Percentiles rank a stretch among this genome's conserved stretches.
Evolutionary conservation across 2,888 invertebrate species (phyloP).

Genomic region (Drosophila fungiperda): DNA sequence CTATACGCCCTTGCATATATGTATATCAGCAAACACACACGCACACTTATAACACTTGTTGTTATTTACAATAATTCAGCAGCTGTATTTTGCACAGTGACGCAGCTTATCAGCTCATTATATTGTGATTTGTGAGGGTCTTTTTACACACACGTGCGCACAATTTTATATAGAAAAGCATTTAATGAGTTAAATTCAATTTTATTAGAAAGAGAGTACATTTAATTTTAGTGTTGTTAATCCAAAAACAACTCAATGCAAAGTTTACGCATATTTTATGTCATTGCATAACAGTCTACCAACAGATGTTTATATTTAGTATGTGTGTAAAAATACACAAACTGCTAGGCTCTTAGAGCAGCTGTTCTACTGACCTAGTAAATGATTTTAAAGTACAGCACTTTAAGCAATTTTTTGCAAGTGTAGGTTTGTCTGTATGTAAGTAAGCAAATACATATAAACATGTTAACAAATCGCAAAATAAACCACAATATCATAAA

Average conservation of each 20-base stretch:
- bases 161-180: not conserved
- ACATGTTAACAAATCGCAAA: not conserved
- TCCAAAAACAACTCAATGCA: not conserved
- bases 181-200: not conserved
- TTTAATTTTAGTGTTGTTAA: not conserved
- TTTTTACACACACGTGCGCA: not conserved
- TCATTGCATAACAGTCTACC: not conserved
- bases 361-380: constrained; percentile 41
- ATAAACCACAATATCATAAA: not conserved
- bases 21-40: not conserved
- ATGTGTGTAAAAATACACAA: not conserved
- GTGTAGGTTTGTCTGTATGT: not conserved
- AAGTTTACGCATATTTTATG: not conserved
- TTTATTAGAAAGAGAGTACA: not conserved
- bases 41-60: constrained; percentile 2
- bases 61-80: constrained; percentile 42
- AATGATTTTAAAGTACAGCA: constrained; percentile 34
- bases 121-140: constrained; percentile 36
- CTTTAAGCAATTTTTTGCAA: not conserved
- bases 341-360: constrained; percentile 4
- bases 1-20: not conserved
- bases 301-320: not conserved
- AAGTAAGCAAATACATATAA: not conserved
- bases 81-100: constrained; percentile 31
- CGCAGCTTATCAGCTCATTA: constrained; percentile 35